Percentiles rank a stretch among this genome's conserved stretches.
These are phyloP conservation scores for Holothuria glaberrima DNA, from an alignment of 35 echinoderm and acorn worm genomes.

Conservation along the genomic window DNA sequence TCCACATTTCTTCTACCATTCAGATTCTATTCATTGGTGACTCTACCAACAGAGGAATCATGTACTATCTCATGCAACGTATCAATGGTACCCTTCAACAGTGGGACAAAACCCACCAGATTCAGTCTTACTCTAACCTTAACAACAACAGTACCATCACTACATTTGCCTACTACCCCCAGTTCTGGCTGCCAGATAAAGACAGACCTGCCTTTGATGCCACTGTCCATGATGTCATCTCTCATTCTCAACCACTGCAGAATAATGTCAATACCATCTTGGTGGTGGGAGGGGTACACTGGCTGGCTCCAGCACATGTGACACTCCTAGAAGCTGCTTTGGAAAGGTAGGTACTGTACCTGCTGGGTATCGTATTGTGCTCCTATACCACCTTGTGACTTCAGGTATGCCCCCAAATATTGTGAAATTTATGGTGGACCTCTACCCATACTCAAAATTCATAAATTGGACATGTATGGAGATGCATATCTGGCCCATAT, in stretches of 20 bases:
- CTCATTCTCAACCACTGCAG: constrained; percentile 58
- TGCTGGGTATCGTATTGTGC: too few species aligned
- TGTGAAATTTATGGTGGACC: too few species aligned
- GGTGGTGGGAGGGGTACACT: constrained; percentile 89
- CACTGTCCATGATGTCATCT: constrained; percentile 70
- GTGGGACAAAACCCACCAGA: constrained; percentile 96
- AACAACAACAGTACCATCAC: constrained; percentile 78
- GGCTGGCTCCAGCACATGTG: constrained; percentile 90
- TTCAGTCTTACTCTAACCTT: constrained; percentile 84
- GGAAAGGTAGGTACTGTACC: constrained; percentile 56
- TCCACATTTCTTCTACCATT: not conserved
- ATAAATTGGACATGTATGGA: too few species aligned
- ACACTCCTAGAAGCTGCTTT: constrained; percentile 73
- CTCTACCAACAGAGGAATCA: constrained; percentile 97
- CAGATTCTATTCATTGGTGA: constrained; percentile 95
- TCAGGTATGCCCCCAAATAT: too few species aligned
- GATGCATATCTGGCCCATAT: too few species aligned
- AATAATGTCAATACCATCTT: constrained; percentile 77
- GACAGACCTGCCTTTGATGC: constrained; percentile 84
- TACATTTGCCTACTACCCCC: constrained; percentile 94
- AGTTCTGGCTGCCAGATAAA: constrained; percentile 86
- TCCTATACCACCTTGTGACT: too few species aligned
- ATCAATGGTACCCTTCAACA: constrained; percentile 85
- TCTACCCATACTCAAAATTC: too few species aligned
- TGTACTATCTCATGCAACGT: constrained; percentile 94